Conservation (phyloP, 1,140 invertebrate species). For the Macrobrachium rosenbergii region DNA sequence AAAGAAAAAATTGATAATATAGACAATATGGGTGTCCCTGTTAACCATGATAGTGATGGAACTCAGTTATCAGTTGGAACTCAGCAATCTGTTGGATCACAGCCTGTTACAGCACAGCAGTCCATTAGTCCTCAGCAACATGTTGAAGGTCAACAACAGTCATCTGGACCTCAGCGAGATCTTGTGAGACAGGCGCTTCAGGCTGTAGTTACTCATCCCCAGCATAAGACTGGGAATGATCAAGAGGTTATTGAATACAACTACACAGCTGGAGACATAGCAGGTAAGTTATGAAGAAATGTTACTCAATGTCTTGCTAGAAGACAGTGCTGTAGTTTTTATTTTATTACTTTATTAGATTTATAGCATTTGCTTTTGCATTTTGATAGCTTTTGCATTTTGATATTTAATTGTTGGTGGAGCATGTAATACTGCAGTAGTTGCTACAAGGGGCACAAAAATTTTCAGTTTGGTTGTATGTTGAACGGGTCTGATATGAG, state of each 20-base stretch:
- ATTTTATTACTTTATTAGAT: too few relatives aligned
- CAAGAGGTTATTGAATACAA: slow-evolving; percentile 63
- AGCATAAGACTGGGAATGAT: slow-evolving; percentile 60
- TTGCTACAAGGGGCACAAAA: too few relatives aligned
- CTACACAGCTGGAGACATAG: slow-evolving; percentile 60
- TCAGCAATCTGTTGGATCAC: slow-evolving; percentile 45
- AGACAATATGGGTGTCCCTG: slow-evolving; percentile 29
- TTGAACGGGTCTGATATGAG: too few relatives aligned
- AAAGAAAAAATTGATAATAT: slow-evolving; percentile 46
- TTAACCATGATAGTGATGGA: slow-evolving; percentile 33
- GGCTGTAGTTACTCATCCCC: slow-evolving; percentile 56
- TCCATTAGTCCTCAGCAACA: too few relatives aligned
- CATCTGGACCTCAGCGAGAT: slow-evolving; percentile 44
- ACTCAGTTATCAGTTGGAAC: slow-evolving; percentile 34
- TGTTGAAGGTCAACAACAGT: too few relatives aligned
- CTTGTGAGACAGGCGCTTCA: slow-evolving; percentile 54
- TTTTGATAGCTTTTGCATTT: too few relatives aligned
- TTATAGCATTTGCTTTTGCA: too few relatives aligned
- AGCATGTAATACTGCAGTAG: too few relatives aligned
- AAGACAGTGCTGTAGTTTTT: too few relatives aligned
- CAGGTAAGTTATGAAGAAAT: slow-evolving; percentile 48
- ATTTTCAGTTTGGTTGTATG: too few relatives aligned
- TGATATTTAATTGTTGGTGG: too few relatives aligned
- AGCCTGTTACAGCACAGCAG: neutral
- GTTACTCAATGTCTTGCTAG: neutral